A percentile compares a stretch with the other conserved stretches of the same genome.
Evolutionary conservation across 2,113 vertebrate species (phyloP).

Genomic region (Climacteris rufus): DNA sequence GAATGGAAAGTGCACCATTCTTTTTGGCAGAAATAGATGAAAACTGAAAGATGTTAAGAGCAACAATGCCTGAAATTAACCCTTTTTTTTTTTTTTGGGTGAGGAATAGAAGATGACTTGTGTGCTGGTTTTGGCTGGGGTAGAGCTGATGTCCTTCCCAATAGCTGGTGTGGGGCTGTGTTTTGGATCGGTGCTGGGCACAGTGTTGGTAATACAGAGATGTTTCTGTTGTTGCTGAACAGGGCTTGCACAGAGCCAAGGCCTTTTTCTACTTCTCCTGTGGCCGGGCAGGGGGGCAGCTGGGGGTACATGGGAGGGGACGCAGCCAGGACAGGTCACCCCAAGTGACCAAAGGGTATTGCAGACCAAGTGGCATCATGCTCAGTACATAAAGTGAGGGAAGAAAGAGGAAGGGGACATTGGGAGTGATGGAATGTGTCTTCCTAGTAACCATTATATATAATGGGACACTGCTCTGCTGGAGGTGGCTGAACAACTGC

Average conservation of each 20-base stretch:
- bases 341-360: background rate
- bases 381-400: background rate
- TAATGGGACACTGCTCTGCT: background rate
- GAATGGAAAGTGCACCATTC: background rate
- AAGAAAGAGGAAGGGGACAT: too few species aligned
- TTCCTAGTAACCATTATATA: accelerated
- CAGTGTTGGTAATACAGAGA: background rate
- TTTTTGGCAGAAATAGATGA: background rate
- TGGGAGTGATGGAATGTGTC: background rate
- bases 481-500: background rate
- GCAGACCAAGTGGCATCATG: background rate
- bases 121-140: background rate
- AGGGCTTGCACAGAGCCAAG: background rate
- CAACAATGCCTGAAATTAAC: background rate
- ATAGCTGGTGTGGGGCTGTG: background rate
- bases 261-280: background rate
- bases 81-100: background rate
- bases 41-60: background rate
- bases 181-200: background rate
- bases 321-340: background rate
- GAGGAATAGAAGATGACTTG: background rate
- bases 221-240: background rate
- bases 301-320: background rate
- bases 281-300: too few species aligned
- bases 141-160: background rate